A percentile compares a stretch with the other conserved stretches of the same genome.
Conservation (phyloP, 2,113 vertebrate genomes). For the Corythaixoides concolor region DNA sequence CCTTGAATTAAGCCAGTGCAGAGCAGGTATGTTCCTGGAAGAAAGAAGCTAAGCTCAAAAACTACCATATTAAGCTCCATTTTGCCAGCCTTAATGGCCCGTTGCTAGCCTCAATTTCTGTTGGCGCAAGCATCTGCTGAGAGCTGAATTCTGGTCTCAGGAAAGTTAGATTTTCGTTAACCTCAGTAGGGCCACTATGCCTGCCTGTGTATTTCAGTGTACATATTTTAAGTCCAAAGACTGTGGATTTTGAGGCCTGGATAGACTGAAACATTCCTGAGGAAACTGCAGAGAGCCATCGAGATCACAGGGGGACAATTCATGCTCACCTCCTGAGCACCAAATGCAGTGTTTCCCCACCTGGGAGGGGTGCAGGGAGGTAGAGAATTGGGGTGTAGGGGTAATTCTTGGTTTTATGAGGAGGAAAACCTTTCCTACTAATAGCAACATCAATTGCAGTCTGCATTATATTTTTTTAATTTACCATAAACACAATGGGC, state of each 20-base stretch:
- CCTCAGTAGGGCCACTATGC: not conserved
- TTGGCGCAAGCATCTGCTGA: not conserved
- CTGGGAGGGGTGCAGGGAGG: not conserved
- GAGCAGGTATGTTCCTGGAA: not conserved
- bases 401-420: not conserved
- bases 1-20: not conserved
- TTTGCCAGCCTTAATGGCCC: not conserved
- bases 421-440: constrained; percentile 15
- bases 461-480: constrained; percentile 23
- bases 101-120: not conserved
- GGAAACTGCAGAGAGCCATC: not conserved
- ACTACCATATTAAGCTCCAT: not conserved
- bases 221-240: not conserved
- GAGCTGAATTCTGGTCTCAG: not conserved
- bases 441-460: not conserved
- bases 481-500: constrained; percentile 37
- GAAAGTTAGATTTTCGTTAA: not conserved
- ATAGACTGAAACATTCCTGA: not conserved
- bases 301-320: not conserved
- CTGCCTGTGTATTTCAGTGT: not conserved
- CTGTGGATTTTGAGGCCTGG: not conserved
- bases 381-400: not conserved
- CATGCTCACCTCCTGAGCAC: not conserved
- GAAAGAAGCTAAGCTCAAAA: not conserved
- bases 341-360: fast-evolving